Evolutionary conservation across 2,888 invertebrate genomes (phyloP), one percentile per base, ranked within the genome.

Genomic region (Gastracanthus pulcherrimus): DNA sequence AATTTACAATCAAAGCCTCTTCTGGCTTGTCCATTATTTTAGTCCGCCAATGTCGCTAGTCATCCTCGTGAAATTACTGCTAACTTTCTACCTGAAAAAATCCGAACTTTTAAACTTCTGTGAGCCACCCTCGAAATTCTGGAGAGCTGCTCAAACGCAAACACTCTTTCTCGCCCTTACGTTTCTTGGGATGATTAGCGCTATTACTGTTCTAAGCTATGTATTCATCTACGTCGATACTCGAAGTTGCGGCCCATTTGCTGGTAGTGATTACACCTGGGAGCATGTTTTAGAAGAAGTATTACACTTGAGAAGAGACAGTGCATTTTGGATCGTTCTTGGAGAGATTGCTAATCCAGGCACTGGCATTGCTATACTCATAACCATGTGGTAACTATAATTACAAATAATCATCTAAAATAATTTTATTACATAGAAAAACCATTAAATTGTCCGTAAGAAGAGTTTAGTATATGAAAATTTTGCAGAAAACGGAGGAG

Each of bases 1-100:
- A 58, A 95, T 97, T 83, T 97, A 96, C 93, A 96, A 96, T 90
- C 97, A 97, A 90, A 94, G 94, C 0, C 92, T 96, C 69, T 93
- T 96, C 82, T 97, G 96, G 96, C 92, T 96, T 83, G 96, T 96
- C 6, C 92, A 95, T 86, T 94, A 95, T 87, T 96, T 95, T 92
- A 94, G 95, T 71, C 97, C 97, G 0, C 90, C 95, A 81, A 91
- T 97, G 84, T 93, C 94, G 7, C 89, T 94, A 5, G 92, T 95
- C 0, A 94, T 96, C 48, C 92, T 95, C 29, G 71, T 95, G 64
- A 96, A 96, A 91, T 92, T 96, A 88, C 92, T 95, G 83, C 88
- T 96, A 19, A 94, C 94, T 38, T 97, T 96, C 93, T 96, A 97
- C 87, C 92, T 96, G 38, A 95, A 95, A 89, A 93, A 94, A 86